Base-by-base conservation (phyloP, 2,113 vertebrate species). In the Phalacrocorax pelagicus region DNA sequence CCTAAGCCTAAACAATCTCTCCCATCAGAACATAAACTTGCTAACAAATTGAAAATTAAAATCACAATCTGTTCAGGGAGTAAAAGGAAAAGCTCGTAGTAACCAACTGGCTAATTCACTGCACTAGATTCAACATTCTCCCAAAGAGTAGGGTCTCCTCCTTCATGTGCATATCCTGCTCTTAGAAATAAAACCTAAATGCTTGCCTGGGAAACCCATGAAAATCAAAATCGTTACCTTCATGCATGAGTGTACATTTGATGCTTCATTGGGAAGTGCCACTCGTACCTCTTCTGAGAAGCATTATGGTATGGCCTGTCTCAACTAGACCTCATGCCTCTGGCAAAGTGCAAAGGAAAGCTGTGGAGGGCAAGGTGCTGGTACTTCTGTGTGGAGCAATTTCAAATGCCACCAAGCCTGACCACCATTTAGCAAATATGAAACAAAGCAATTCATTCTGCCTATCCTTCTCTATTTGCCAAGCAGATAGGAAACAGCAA, bases 41-140 rank as follows among this genome's bases (percentile, higher is more conserved):
- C 8, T 59, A 92, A 86, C 21, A 34, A 86, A 86, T 30, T 92
- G 80, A 51, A 55, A 88, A 67, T 66, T 11, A 86, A 94, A 71
- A 87, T 38, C 21, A 66, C 15, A 73, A 27, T 90, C 82, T 95
- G 14, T 47, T 91, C 30, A 27, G 42, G 4, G 15, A 90, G 24
- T 27, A 57, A 74, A 62, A 74, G 22, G 46, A 93, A 90, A 38
- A 91, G 5, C 46, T 92, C 20, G 1, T 29, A 69, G n/a, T 36
- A 90, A 69, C 9, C 26, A 94, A 54, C 3, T 19, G 14, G 32
- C 10, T 87, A n/a, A 34, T 52, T 46, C 29, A 73, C 62, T 36
- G 9, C 5, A 11, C 36, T 42, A 49, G 6, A 74, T 6, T 23
- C 32, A 66, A 22, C 6, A 9, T 16, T 23, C 23, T 47, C 57